phyloP scores from a whole-genome alignment of 1,140 invertebrate genomes.

The Dendrolimus punctatus region DNA sequence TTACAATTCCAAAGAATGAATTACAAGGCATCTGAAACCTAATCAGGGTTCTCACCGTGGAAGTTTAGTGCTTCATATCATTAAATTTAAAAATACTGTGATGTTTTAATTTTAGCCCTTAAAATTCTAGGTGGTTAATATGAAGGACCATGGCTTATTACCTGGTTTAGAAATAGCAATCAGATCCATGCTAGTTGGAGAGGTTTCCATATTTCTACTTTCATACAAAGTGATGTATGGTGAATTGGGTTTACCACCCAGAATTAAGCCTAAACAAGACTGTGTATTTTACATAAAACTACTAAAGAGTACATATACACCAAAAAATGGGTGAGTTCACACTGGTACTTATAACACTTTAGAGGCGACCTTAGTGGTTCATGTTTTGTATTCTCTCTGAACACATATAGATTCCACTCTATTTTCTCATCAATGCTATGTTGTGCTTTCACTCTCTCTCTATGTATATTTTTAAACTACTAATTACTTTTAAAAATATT shows the following conservation, averaged over 20 bases:
- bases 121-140: constrained; percentile 42
- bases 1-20: no score
- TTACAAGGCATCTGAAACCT: no score
- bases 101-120: constrained; percentile 4
- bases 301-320: constrained; percentile 42
- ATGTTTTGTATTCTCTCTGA: no score
- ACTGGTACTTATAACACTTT: no score
- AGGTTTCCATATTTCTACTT: constrained; percentile 55
- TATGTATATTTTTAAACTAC: no score
- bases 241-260: constrained; percentile 53
- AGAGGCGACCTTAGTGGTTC: no score
- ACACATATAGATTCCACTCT: no score
- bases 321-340: constrained; percentile 39
- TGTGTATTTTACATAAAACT: constrained; percentile 60
- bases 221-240: constrained; percentile 65
- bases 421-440: no score
- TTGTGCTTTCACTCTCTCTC: no score
- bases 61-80: no score
- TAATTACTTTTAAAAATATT: no score
- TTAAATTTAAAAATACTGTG: background rate
- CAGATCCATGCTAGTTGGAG: constrained; percentile 58
- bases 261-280: constrained; percentile 54
- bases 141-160: constrained; percentile 52
- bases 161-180: constrained; percentile 56
- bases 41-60: no score